These are phyloP conservation scores for Hylyphantes graminicola DNA, from an alignment of 1,140 invertebrate genomes.

Conservation along the genomic window DNA sequence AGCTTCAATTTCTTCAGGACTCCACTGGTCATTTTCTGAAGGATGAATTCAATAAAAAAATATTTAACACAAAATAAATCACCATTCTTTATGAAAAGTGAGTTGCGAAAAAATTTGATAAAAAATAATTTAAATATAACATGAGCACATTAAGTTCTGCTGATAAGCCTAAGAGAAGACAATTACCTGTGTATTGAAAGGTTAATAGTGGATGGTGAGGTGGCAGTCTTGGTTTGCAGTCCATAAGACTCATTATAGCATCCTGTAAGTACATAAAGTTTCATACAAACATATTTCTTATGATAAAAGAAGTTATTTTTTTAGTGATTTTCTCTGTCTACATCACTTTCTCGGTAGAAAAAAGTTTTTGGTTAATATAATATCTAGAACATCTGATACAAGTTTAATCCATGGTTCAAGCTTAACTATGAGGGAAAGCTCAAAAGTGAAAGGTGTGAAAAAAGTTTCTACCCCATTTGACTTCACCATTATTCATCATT, in stretches of 20 bases:
- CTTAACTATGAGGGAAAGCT: too few species aligned
- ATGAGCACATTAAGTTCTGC: not conserved
- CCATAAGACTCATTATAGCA: slow-evolving; percentile 86
- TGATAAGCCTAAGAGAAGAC: not conserved
- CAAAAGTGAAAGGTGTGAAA: too few species aligned
- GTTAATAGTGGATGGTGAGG: slow-evolving; percentile 78
- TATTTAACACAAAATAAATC: not conserved
- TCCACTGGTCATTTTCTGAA: slow-evolving; percentile 82
- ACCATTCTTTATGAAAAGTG: not conserved
- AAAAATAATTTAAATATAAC: not conserved
- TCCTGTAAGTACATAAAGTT: slow-evolving; percentile 71
- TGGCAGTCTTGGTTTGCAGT: slow-evolving; percentile 78
- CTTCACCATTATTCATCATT: too few species aligned
- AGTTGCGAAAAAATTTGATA: not conserved
- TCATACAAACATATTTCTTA: not conserved
- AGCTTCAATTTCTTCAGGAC: slow-evolving; percentile 83
- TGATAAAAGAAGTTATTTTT: too few species aligned
- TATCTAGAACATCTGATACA: too few species aligned
- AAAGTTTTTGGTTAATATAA: too few species aligned
- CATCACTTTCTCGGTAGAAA: too few species aligned
- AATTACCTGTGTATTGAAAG: slow-evolving; percentile 76
- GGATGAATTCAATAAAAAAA: slow-evolving; percentile 13
- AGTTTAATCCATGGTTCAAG: too few species aligned
- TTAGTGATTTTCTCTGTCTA: too few species aligned
- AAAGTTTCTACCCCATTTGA: too few species aligned